phyloP scores from a whole-genome alignment of 2,888 invertebrate genomes.

The Ornithoptera alexandrae region DNA sequence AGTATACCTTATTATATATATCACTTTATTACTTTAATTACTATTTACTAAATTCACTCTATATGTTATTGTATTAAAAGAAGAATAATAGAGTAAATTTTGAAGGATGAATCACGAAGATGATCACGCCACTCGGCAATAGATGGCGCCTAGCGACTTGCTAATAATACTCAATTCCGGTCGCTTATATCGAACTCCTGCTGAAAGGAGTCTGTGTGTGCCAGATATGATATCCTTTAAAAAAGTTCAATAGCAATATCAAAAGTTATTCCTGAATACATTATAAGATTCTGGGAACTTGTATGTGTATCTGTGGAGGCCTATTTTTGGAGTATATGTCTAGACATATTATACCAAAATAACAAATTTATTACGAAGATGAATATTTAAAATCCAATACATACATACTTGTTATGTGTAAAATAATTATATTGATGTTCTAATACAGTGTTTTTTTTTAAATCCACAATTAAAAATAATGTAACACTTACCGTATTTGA shows the following conservation, averaged over 20 bases:
- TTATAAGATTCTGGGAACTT: background rate
- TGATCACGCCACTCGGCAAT: slow-evolving; percentile 2
- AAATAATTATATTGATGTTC: too few relatives aligned
- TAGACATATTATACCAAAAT: too few relatives aligned
- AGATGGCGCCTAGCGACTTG: slow-evolving; percentile 21
- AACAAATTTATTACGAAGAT: too few relatives aligned
- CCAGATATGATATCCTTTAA: slow-evolving; percentile 8
- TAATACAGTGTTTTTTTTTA: too few relatives aligned
- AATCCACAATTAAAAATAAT: too few relatives aligned
- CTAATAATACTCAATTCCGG: background rate
- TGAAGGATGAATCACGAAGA: background rate
- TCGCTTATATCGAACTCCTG: slow-evolving; percentile 2
- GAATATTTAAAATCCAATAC: too few relatives aligned
- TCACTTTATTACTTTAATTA: too few relatives aligned
- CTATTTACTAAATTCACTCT: too few relatives aligned
- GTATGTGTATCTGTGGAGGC: too few relatives aligned
- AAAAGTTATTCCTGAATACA: background rate
- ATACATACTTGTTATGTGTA: too few relatives aligned
- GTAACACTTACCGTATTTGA: background rate
- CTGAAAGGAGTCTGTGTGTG: background rate
- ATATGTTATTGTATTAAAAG: background rate
- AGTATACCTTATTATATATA: too few relatives aligned
- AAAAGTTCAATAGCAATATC: slow-evolving; percentile 4
- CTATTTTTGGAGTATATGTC: too few relatives aligned
- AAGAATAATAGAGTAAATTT: background rate